Evolutionary conservation across 2,797 vertebrate genomes (phyloP).

Genomic region (Paratrypauchen microcephalus): DNA sequence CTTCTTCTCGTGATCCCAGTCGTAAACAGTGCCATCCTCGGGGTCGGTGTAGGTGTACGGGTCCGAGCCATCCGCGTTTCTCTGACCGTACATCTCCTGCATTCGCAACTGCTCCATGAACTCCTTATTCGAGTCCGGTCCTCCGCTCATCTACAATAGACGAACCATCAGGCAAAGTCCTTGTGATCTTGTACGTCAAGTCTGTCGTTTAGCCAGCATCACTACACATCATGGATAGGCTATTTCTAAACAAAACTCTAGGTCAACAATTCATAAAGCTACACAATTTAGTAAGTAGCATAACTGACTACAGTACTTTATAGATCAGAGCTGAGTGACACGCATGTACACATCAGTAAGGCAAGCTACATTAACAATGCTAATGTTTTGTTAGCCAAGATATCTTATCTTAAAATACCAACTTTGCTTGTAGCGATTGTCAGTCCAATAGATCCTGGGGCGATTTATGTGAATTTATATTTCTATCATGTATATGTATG

Average conservation of each 20-base stretch:
- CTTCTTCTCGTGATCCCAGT: constrained; percentile 88
- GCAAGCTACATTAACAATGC: not conserved
- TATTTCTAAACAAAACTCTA: no score
- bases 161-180: not conserved
- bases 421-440: constrained; percentile 40
- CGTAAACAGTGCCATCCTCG: constrained; percentile 83
- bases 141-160: constrained; percentile 74
- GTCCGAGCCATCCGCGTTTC: constrained; percentile 62
- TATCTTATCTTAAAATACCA: constrained; percentile 35
- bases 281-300: not conserved
- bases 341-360: not conserved
- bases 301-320: not conserved
- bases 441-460: not conserved
- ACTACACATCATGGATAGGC: not conserved
- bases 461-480: not conserved
- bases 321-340: not conserved
- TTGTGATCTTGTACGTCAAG: not conserved
- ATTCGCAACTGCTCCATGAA: constrained; percentile 90
- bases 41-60: constrained; percentile 79
- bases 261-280: not conserved
- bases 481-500: not conserved
- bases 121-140: constrained; percentile 81
- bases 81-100: constrained; percentile 83
- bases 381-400: constrained; percentile 22
- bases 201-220: not conserved